These are phyloP conservation scores for Drosophila nasuta DNA, from an alignment of 1,140 invertebrate species.

Conservation along the genomic window DNA sequence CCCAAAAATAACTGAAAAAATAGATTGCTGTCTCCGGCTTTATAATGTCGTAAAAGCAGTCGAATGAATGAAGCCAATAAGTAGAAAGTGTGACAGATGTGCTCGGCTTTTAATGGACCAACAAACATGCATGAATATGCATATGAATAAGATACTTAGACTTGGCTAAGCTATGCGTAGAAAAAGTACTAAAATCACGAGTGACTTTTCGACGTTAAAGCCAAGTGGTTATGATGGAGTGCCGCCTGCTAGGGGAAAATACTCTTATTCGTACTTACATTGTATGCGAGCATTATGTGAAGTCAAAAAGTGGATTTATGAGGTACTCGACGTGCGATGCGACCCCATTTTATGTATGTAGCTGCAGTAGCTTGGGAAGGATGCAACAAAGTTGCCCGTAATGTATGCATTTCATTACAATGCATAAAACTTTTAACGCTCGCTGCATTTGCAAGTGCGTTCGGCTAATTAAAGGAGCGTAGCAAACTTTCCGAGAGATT, in stretches of 20 bases:
- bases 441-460: slow-evolving; percentile 50
- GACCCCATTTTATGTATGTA: slow-evolving; percentile 9
- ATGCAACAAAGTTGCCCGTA: slow-evolving; percentile 59
- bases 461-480: slow-evolving; percentile 67
- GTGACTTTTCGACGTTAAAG: slow-evolving; percentile 4
- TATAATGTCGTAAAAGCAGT: too few relatives aligned
- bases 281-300: slow-evolving; percentile 23
- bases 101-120: not conserved
- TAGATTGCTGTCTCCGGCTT: too few relatives aligned
- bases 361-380: not conserved
- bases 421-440: slow-evolving; percentile 63
- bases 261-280: slow-evolving; percentile 1
- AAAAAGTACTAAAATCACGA: slow-evolving; percentile 5
- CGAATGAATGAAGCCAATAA: too few relatives aligned
- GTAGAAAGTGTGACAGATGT: too few relatives aligned
- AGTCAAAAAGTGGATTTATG: slow-evolving; percentile 38
- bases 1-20: not conserved
- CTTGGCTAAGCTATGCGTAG: not conserved
- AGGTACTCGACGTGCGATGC: slow-evolving; percentile 9
- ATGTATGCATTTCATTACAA: slow-evolving; percentile 65
- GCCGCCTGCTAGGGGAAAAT: not conserved
- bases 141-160: not conserved
- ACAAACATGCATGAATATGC: not conserved
- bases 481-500: slow-evolving; percentile 26
- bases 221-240: slow-evolving; percentile 19